A percentile compares a stretch with the other conserved stretches of the same genome.
Conservation (phyloP, 2,113 vertebrate genomes). For the Natator depressus region DNA sequence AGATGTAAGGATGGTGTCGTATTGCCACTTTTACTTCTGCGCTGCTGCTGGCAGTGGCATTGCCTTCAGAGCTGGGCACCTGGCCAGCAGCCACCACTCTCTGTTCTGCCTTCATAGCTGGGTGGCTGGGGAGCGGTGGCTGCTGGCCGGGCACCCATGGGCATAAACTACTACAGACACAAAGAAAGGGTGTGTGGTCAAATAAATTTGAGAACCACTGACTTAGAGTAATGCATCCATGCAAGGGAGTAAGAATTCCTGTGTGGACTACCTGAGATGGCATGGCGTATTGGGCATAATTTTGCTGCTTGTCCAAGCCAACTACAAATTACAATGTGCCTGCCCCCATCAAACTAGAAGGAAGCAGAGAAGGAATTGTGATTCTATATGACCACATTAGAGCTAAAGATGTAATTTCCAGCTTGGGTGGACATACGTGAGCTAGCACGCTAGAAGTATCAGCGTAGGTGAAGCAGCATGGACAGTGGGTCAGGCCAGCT, state of each 20-base stretch:
- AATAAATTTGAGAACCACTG: neutral
- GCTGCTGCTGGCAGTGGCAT: neutral
- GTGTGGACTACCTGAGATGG: neutral
- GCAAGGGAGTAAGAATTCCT: neutral
- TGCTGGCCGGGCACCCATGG: neutral
- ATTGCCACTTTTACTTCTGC: neutral
- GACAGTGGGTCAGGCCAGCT: neutral
- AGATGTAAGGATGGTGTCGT: neutral
- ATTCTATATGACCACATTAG: neutral
- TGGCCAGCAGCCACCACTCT: neutral
- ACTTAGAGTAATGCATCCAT: neutral
- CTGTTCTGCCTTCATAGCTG: neutral
- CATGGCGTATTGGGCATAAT: neutral
- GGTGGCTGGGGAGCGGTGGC: neutral
- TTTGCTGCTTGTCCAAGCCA: neutral
- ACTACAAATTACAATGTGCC: neutral
- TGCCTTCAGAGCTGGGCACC: neutral
- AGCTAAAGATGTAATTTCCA: neutral
- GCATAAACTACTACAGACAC: neutral
- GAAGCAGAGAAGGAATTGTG: rapidly evolving
- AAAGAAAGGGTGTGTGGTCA: neutral
- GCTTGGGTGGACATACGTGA: neutral
- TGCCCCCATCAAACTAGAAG: neutral
- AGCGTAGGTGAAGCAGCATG: neutral
- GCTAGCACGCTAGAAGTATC: neutral